Conservation (phyloP, 2,888 invertebrate species). For the Eupeodes latifasciatus region DNA sequence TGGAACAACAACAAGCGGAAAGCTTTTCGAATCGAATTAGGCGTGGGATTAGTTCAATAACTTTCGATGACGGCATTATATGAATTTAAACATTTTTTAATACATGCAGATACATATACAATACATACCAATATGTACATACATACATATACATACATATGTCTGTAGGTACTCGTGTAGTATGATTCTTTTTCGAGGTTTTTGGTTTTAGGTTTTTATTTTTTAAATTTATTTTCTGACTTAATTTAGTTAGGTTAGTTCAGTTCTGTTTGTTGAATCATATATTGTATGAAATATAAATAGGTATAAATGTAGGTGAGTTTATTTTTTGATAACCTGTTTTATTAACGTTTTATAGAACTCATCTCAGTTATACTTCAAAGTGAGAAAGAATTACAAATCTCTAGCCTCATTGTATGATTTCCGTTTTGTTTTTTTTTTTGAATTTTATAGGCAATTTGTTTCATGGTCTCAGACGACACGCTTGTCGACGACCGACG, state of each 20-base stretch:
- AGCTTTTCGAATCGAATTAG: constrained; percentile 39
- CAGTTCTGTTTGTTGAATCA: background rate
- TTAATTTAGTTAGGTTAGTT: background rate
- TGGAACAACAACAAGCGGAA: constrained; percentile 17
- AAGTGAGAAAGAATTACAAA: background rate
- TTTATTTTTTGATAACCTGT: background rate
- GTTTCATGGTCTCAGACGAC: background rate
- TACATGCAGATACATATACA: no score
- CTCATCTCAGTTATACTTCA: background rate
- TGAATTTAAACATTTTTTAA: constrained; percentile 41
- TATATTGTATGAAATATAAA: background rate
- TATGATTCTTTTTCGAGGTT: background rate
- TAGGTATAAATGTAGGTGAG: background rate
- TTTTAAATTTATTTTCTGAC: background rate
- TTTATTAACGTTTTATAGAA: background rate
- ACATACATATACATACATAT: no score
- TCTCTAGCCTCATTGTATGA: background rate
- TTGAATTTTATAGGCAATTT: background rate
- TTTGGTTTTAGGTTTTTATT: constrained; percentile 1
- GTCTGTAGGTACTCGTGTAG: no score
- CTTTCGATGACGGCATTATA: constrained; percentile 67
- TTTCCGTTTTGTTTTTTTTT: background rate
- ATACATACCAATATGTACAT: no score
- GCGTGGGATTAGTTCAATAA: constrained; percentile 73
- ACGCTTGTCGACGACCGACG: no score